Evolutionary conservation across 2,888 invertebrate genomes (phyloP).

Genomic region (Agonopterix alstromeriana): DNA sequence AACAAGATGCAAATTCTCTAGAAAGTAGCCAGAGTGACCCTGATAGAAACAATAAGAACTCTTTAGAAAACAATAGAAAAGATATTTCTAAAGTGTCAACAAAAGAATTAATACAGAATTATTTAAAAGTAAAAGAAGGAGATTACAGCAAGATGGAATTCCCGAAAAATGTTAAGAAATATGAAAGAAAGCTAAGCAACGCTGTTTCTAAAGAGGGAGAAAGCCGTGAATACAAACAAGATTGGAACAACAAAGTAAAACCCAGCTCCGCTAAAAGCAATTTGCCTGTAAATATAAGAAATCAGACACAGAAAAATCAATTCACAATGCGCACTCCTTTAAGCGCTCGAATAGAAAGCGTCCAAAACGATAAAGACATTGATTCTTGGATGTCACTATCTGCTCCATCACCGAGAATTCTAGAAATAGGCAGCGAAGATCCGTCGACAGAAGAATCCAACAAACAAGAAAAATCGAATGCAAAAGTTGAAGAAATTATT

Average conservation of each 20-base stretch:
- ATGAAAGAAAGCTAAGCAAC: constrained; percentile 43
- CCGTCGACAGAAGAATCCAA: constrained; percentile 14
- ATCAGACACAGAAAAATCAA: constrained; percentile 45
- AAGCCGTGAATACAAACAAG: constrained; percentile 32
- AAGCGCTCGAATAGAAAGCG: constrained; percentile 59
- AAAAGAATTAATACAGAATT: constrained; percentile 64
- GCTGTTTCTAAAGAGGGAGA: constrained; percentile 29
- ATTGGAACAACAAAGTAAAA: constrained; percentile 53
- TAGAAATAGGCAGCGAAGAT: constrained; percentile 31
- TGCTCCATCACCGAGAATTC: constrained; percentile 49
- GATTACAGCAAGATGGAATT: constrained; percentile 36
- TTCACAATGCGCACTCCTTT: constrained; percentile 39
- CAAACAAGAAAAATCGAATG: constrained; percentile 7
- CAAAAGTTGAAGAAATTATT: not conserved
- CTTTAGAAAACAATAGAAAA: constrained; percentile 32
- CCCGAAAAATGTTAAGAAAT: constrained; percentile 37
- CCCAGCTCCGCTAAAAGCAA: constrained; percentile 23
- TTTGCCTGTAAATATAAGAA: constrained; percentile 27
- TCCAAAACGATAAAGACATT: constrained; percentile 64
- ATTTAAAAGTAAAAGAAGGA: constrained; percentile 63
- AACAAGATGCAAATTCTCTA: constrained; percentile 27
- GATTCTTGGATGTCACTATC: constrained; percentile 72
- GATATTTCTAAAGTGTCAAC: constrained; percentile 62
- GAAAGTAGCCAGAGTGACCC: constrained; percentile 4
- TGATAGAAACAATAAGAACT: constrained; percentile 21